Evolutionary conservation across 2,113 vertebrate species (phyloP).

Genomic region (Chunga burmeisteri): DNA sequence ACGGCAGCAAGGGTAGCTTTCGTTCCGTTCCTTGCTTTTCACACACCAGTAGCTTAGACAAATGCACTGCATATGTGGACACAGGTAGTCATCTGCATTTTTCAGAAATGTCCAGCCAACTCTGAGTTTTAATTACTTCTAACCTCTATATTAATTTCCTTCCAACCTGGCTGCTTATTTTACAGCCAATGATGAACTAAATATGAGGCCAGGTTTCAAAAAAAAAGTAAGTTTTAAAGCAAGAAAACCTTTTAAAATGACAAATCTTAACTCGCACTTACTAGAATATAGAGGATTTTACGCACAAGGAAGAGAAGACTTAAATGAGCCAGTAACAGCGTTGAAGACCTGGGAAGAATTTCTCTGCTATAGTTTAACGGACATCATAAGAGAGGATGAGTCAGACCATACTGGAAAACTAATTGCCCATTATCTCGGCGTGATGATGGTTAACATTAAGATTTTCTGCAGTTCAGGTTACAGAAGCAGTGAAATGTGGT

Average conservation of each 20-base stretch:
- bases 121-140: slow-evolving; percentile 61
- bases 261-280: neutral
- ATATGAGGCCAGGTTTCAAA: neutral
- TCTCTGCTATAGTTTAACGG: neutral
- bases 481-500: neutral
- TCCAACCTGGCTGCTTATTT: slow-evolving; percentile 10
- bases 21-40: slow-evolving; percentile 21
- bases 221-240: neutral
- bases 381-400: neutral
- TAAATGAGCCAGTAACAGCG: neutral
- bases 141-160: slow-evolving; percentile 22
- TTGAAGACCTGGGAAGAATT: neutral
- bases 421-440: neutral
- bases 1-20: slow-evolving; percentile 17
- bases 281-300: neutral
- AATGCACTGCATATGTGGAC: slow-evolving; percentile 58
- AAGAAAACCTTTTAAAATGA: neutral
- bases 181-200: neutral
- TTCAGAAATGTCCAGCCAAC: slow-evolving; percentile 37
- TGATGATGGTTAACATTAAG: neutral
- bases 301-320: neutral
- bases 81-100: slow-evolving; percentile 66
- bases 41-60: slow-evolving; percentile 46
- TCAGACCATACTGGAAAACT: neutral
- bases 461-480: neutral